phyloP scores from a whole-genome alignment of 2,113 vertebrate genomes.

The Crotalus horridus region DNA sequence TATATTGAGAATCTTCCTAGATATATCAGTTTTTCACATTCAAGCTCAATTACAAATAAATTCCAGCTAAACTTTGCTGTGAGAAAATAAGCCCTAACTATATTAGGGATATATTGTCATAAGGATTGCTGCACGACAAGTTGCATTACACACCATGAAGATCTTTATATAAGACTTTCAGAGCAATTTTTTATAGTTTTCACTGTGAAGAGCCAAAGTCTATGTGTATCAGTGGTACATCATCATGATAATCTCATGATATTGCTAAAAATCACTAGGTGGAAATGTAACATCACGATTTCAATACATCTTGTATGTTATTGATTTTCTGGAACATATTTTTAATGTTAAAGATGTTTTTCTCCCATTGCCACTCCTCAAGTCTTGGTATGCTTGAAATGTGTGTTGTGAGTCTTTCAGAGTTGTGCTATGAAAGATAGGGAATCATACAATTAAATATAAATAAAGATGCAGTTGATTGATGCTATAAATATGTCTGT shows the following conservation, averaged over 20 bases:
- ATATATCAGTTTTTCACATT: background rate
- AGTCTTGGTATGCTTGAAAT: background rate
- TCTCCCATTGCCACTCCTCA: background rate
- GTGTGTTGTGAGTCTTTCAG: background rate
- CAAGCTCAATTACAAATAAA: background rate
- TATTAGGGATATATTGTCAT: background rate
- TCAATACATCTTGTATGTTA: background rate
- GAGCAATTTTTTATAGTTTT: too few relatives aligned
- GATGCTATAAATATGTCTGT: too few relatives aligned
- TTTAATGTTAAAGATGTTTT: background rate
- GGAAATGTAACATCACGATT: background rate
- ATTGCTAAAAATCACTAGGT: background rate
- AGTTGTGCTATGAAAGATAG: too few relatives aligned
- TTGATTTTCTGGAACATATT: background rate
- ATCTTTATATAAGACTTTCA: background rate
- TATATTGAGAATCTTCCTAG: background rate
- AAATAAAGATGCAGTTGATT: too few relatives aligned
- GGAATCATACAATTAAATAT: too few relatives aligned
- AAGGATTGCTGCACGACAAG: background rate
- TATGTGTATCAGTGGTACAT: background rate
- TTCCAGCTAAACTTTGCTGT: background rate
- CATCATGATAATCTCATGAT: background rate
- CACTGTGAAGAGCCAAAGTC: too few relatives aligned
- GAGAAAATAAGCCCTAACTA: background rate
- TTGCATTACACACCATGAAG: background rate